Base-by-base conservation (phyloP, 1,140 invertebrate species). In the Papilio dardanus region DNA sequence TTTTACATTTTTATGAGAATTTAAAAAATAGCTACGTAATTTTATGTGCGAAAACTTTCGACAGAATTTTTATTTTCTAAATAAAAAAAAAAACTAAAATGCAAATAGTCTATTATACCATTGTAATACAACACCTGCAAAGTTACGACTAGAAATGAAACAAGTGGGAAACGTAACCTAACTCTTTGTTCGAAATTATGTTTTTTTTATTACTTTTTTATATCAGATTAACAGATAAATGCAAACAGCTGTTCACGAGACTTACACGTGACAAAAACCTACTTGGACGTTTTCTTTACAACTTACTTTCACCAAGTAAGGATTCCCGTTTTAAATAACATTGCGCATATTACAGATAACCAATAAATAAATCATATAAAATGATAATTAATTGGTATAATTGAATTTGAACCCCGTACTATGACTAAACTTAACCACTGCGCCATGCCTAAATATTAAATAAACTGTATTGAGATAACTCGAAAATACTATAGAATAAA, bases 61-160 rank as follows among this genome's bases (percentile, higher is more conserved):
- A n/a, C n/a, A n/a, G n/a, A n/a, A n/a, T n/a, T n/a, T n/a, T n/a
- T n/a, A n/a, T n/a, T n/a, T n/a, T n/a, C n/a, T n/a, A n/a, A n/a
- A n/a, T n/a, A n/a, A n/a, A n/a, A n/a, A n/a, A n/a, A n/a, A n/a
- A n/a, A n/a, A n/a, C 19, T 19, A 19, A 19, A 50, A 6, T 19
- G 46, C 46, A 50, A 50, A n/a, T 19, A 2, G 16, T n/a, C 46
- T 16, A 21, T 19, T 19, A 19, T 50, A 19, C 46, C 46, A 50
- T 50, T 50, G 46, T 50, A 50, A 50, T 50, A 1, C 46, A 50
- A 50, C 46, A 50, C 46, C 46, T 50, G 46, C 46, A 50, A 50
- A 46, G 42, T 50, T 50, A 50, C 46, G 46, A 50, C 46, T 50
- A 50, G n/a, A 50, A 19, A 19, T 50, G 46, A 50, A 19, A n/a